Evolutionary conservation across 2,113 vertebrate species (phyloP).

Genomic region (Myocastor coypus): DNA sequence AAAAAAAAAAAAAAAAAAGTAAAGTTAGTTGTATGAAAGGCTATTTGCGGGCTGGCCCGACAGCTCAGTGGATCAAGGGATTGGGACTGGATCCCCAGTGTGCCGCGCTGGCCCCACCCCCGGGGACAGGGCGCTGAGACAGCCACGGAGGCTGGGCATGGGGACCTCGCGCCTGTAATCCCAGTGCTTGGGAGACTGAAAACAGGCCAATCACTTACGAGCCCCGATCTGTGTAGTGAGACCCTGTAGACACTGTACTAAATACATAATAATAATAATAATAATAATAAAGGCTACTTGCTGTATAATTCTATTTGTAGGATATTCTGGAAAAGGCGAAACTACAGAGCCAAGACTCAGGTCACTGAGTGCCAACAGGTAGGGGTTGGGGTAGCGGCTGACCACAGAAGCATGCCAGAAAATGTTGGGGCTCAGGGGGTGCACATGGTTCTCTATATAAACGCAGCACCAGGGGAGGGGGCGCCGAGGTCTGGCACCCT

Average conservation of each 20-base stretch:
- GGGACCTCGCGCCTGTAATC: no score
- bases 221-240: no score
- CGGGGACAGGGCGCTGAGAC: no score
- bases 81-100: no score
- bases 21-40: background rate
- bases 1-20: background rate
- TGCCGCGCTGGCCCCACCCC: no score
- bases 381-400: background rate
- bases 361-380: background rate
- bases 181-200: no score
- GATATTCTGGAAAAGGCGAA: background rate
- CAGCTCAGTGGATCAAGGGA: no score
- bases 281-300: background rate
- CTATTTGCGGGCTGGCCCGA: background rate
- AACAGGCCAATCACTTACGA: no score
- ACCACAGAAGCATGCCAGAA: background rate
- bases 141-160: no score
- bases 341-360: background rate
- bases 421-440: background rate
- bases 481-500: background rate
- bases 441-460: background rate
- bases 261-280: no score
- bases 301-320: background rate
- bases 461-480: background rate
- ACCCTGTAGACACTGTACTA: no score